A percentile compares a stretch with the other conserved stretches of the same genome.
These are phyloP conservation scores for Cryptocephalus moraei DNA, from an alignment of 2,888 invertebrate species.

Conservation along the genomic window DNA sequence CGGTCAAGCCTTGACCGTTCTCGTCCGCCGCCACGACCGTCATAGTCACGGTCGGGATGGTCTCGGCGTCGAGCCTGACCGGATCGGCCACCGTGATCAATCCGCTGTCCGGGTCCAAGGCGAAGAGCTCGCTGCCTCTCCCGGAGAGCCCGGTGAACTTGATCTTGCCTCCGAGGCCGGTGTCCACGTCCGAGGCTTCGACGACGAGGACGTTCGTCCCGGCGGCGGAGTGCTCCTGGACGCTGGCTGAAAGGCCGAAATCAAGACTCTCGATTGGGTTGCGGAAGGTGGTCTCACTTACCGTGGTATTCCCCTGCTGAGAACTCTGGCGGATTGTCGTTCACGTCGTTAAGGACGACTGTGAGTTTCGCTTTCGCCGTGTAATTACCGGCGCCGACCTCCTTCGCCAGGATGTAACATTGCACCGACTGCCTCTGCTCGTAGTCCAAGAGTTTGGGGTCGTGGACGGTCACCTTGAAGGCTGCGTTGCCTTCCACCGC, in stretches of 20 bases:
- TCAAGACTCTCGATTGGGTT: too few relatives aligned
- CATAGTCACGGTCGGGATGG: conserved; percentile 63
- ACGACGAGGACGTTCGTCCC: conserved; percentile 42
- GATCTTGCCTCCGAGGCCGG: conserved; percentile 59
- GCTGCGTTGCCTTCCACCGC: conserved; percentile 60
- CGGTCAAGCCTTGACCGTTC: conserved; percentile 67
- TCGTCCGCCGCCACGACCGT: conserved; percentile 83
- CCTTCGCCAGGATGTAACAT: conserved; percentile 67
- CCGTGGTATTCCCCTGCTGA: conserved; percentile 58
- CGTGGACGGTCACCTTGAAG: conserved; percentile 75
- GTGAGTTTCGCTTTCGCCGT: conserved; percentile 65
- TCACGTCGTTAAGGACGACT: conserved; percentile 73
- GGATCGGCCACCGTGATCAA: conserved; percentile 68
- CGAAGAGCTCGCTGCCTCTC: conserved; percentile 65
- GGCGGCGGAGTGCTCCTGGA: conserved; percentile 72
- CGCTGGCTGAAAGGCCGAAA: conserved; percentile 29
- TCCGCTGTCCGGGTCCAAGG: conserved; percentile 69
- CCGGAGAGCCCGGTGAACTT: conserved; percentile 22
- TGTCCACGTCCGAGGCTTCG: conserved; percentile 73
- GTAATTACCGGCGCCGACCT: conserved; percentile 65
- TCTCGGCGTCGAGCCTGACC: conserved; percentile 74
- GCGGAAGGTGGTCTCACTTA: neutral
- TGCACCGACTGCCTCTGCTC: conserved; percentile 66
- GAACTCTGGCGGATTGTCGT: conserved; percentile 82
- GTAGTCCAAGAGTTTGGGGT: conserved; percentile 74